phyloP scores from a whole-genome alignment of 2,888 invertebrate species.

The Halictus ligatus region DNA sequence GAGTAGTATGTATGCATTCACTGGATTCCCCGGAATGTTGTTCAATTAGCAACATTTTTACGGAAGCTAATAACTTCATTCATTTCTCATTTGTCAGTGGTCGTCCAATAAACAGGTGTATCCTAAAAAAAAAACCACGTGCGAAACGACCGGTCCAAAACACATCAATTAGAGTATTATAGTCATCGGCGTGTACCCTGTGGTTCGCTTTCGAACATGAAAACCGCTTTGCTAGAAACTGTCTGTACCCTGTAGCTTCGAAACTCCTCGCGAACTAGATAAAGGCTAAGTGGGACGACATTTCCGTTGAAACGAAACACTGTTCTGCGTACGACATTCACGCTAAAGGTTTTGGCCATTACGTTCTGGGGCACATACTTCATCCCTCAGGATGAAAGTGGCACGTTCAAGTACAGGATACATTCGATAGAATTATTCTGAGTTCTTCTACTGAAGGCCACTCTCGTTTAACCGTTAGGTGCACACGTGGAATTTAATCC shows the following conservation, averaged over 20 bases:
- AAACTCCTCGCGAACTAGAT: not conserved
- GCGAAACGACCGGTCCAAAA: not conserved
- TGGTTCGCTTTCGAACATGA: not conserved
- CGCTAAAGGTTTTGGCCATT: constrained; percentile 18
- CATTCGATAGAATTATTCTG: not conserved
- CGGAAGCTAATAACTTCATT: not conserved
- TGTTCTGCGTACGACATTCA: not conserved
- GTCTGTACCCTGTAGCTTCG: constrained; percentile 1
- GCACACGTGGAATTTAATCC: not conserved
- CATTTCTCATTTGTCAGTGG: not conserved
- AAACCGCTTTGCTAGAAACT: not conserved
- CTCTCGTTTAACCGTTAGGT: not conserved
- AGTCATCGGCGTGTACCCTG: not conserved
- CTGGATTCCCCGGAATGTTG: not conserved
- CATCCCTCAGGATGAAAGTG: constrained; percentile 27
- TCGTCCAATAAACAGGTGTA: not conserved
- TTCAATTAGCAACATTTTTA: not conserved
- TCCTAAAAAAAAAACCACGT: not conserved
- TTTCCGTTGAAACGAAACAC: constrained; percentile 13
- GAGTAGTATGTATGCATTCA: not conserved
- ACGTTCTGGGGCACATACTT: constrained; percentile 33
- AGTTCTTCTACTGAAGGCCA: not conserved
- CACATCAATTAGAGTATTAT: constrained; percentile 14
- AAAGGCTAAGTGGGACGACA: constrained; percentile 11
- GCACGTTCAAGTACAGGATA: not conserved